A percentile compares a stretch with the other conserved stretches of the same genome.
phyloP scores from a whole-genome alignment of 1,140 invertebrate genomes.

The Psix sp. region DNA sequence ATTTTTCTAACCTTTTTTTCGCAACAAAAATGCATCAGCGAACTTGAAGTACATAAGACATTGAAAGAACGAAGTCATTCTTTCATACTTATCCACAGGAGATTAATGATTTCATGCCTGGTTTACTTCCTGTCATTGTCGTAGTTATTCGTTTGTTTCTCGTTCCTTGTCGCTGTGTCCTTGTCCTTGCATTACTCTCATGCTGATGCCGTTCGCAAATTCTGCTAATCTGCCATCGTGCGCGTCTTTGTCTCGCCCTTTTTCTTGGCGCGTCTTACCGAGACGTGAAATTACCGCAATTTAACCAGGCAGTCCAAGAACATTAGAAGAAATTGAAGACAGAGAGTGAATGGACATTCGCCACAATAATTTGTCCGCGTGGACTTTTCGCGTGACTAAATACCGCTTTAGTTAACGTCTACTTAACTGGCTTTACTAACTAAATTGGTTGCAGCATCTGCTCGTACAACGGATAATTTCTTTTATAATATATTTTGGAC shows the following conservation, averaged over 20 bases:
- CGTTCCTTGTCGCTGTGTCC: conserved; percentile 27
- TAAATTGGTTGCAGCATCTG: conserved; percentile 48
- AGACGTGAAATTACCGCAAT: conserved; percentile 58
- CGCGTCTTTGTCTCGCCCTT: conserved; percentile 33
- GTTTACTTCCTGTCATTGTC: conserved; percentile 73
- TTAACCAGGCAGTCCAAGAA: conserved; percentile 38
- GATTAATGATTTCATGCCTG: conserved; percentile 76
- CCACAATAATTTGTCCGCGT: conserved; percentile 49
- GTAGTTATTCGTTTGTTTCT: conserved; percentile 62
- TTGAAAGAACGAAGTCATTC: conserved; percentile 65
- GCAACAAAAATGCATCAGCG: too few species aligned
- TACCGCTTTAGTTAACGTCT: conserved; percentile 44
- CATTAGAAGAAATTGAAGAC: conserved; percentile 56
- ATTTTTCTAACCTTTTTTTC: too few species aligned
- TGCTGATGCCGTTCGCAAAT: conserved; percentile 27
- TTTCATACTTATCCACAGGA: conserved; percentile 70
- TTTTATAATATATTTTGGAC: too few species aligned
- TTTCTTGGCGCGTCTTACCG: conserved; percentile 38
- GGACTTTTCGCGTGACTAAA: conserved; percentile 60
- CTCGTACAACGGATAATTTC: too few species aligned
- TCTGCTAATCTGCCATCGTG: conserved; percentile 19
- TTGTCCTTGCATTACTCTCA: conserved; percentile 41
- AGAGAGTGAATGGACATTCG: conserved; percentile 54
- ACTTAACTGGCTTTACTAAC: conserved; percentile 36
- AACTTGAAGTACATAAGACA: too few species aligned